Base-by-base conservation (phyloP, 2,113 vertebrate species). In the Dasypus novemcinctus region DNA sequence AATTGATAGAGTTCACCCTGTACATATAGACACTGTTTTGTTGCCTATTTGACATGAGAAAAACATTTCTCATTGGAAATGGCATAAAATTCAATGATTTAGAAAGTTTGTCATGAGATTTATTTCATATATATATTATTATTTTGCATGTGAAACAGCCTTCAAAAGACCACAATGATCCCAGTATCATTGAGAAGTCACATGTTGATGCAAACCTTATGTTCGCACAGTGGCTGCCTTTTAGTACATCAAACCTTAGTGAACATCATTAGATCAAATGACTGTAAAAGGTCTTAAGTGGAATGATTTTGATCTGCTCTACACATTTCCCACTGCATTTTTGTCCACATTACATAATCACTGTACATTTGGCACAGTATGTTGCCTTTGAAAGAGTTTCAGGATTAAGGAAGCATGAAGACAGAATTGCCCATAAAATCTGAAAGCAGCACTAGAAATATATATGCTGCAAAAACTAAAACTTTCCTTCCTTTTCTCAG, bases 321-420 rank as follows among this genome's bases (percentile, higher is more conserved):
- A 89, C 38, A 87, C 96, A 96, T 96, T 97, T 90, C 89, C 91
- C 96, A 82, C 68, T 95, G 94, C 94, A 95, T 90, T 97, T 97
- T 81, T 91, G 97, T 96, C 97, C 80, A 10, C 57, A 83, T 97
- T 97, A 96, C 38, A 27, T 82, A 97, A 95, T 97, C 49, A 4
- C 79, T 92, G 91, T 97, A 74, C 49, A 96, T 95, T 98, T 97
- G 95, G 90, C 93, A 87, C 95, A 93, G 68, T 95, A 86, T 63
- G 59, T 54, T 95, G 93, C 69, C 92, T 97, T 97, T 97, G 86
- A 98, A 98, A 98, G 36, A 97, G 96, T 52, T 95, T 95, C 95
- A 96, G 54, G 89, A 98, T 97, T 97, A 98, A 98, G 97, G 93
- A 97, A 98, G 91, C 86, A 87, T 64, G 93, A 97, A 98, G 93